Evolutionary conservation across 2,888 invertebrate genomes (phyloP).

Genomic region (Drosophila tripunctata): DNA sequence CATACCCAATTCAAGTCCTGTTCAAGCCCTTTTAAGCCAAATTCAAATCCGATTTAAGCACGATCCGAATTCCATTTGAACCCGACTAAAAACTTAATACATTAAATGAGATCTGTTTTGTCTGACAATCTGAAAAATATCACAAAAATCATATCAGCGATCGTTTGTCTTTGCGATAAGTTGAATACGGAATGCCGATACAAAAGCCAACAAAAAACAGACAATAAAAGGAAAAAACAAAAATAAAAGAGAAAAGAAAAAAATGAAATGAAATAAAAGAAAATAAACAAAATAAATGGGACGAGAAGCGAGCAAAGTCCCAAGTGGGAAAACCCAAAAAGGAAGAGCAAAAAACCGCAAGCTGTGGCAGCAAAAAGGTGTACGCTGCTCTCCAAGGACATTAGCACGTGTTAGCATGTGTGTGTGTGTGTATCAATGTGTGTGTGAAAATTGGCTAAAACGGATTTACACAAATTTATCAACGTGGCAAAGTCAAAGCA

Average conservation of each 20-base stretch:
- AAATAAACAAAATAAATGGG: background rate
- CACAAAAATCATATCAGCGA: slow-evolving; percentile 67
- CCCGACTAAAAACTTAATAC: too few relatives aligned
- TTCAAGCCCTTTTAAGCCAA: too few relatives aligned
- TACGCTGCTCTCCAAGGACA: slow-evolving; percentile 72
- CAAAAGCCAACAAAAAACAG: slow-evolving; percentile 4
- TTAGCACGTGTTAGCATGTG: slow-evolving; percentile 49
- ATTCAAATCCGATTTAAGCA: too few relatives aligned
- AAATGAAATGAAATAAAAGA: background rate
- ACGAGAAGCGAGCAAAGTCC: slow-evolving; percentile 29
- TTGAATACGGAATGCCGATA: background rate
- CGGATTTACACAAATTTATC: slow-evolving; percentile 82
- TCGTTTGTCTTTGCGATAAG: slow-evolving; percentile 59
- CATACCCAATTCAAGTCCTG: too few relatives aligned
- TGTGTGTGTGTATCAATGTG: slow-evolving; percentile 11
- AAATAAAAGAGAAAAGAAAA: background rate
- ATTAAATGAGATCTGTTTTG: too few relatives aligned
- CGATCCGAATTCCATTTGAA: too few relatives aligned
- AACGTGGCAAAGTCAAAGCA: slow-evolving; percentile 72
- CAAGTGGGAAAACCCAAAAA: slow-evolving; percentile 38
- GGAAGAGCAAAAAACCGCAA: slow-evolving; percentile 43
- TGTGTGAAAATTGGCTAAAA: slow-evolving; percentile 78
- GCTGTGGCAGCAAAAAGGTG: slow-evolving; percentile 69
- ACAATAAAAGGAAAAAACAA: background rate
- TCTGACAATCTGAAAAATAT: slow-evolving; percentile 47